Evolutionary conservation across 2,888 invertebrate species (phyloP).

Genomic region (Latrodectus elegans): DNA sequence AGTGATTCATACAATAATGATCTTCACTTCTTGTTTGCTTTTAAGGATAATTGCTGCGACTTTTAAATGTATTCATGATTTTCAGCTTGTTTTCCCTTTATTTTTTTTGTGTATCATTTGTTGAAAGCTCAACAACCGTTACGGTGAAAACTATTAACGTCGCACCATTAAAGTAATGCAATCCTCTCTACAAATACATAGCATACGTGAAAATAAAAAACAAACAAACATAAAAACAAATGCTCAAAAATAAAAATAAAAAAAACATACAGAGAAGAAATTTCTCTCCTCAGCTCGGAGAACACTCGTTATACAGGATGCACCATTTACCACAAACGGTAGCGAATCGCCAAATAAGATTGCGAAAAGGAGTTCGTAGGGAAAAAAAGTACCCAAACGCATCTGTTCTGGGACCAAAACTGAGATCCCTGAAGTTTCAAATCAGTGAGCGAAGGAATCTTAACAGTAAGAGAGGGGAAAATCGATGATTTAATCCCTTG

Average conservation of each 20-base stretch:
- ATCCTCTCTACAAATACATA: neutral
- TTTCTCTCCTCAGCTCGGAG: constrained; percentile 7
- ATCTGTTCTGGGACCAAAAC: constrained; percentile 17
- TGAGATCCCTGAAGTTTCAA: constrained; percentile 16
- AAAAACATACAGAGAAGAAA: constrained; percentile 1
- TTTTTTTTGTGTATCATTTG: neutral
- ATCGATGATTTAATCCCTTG: constrained; percentile 60
- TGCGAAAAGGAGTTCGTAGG: neutral
- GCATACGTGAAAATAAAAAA: too few species aligned
- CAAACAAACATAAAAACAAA: too few species aligned
- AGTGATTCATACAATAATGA: too few species aligned
- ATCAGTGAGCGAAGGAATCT: constrained; percentile 6
- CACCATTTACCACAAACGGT: constrained; percentile 46
- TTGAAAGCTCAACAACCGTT: constrained; percentile 15
- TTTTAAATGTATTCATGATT: too few species aligned
- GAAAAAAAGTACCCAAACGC: constrained; percentile 14
- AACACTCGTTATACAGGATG: constrained; percentile 14
- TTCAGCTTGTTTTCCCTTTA: too few species aligned
- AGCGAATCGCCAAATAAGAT: constrained; percentile 11
- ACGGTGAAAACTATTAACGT: constrained; percentile 26
- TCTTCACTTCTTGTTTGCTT: too few species aligned
- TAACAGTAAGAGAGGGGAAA: constrained; percentile 30
- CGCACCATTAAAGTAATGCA: constrained; percentile 34
- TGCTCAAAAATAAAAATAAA: neutral
- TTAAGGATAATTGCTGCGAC: too few species aligned